Conservation (phyloP, 2,888 invertebrate genomes). For the Corbicula japonica region DNA sequence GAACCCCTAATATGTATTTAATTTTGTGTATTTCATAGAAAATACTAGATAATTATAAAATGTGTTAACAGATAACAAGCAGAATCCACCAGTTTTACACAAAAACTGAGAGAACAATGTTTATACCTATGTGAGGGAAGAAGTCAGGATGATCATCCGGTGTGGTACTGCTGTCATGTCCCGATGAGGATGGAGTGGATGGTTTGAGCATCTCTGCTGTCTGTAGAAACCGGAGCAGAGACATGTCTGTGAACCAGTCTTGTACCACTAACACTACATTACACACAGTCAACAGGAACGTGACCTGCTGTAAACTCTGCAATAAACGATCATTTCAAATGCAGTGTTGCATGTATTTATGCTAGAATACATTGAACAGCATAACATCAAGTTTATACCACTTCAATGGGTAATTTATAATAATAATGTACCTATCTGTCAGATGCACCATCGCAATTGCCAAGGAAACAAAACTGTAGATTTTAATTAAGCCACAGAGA, state of each 20-base stretch:
- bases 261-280: slow-evolving; percentile 95
- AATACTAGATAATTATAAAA: no score
- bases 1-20: no score
- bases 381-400: no score
- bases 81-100: neutral
- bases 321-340: slow-evolving; percentile 14
- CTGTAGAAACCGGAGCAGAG: slow-evolving; percentile 86
- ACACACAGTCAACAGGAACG: slow-evolving; percentile 95
- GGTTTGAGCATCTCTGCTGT: slow-evolving; percentile 95
- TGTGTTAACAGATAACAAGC: no score
- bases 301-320: slow-evolving; percentile 90
- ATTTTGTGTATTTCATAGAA: no score
- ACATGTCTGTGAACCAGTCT: slow-evolving; percentile 95
- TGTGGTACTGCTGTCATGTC: slow-evolving; percentile 87
- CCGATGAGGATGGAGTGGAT: slow-evolving; percentile 89
- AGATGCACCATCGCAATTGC: no score
- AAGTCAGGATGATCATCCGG: slow-evolving; percentile 90
- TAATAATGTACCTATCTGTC: no score
- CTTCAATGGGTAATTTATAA: no score
- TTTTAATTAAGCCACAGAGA: no score
- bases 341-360: no score
- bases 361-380: no score
- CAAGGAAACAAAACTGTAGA: no score
- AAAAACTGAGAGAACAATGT: neutral
- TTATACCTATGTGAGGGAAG: slow-evolving; percentile 91